phyloP scores from a whole-genome alignment of 2,888 invertebrate species.

The Tupiocoris notatus region DNA sequence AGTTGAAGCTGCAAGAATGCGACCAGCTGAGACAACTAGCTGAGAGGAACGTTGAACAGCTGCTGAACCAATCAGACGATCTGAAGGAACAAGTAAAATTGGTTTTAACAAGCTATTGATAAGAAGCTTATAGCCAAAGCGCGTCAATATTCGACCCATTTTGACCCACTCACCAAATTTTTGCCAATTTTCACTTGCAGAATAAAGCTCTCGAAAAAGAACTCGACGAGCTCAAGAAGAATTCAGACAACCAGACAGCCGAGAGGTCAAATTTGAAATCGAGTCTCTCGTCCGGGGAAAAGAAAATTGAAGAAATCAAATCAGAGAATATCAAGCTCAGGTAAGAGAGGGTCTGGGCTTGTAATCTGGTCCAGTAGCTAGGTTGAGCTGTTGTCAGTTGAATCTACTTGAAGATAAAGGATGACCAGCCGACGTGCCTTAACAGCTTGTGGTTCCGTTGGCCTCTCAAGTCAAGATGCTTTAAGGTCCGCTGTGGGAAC shows the following conservation, averaged over 20 bases:
- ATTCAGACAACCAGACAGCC: slow-evolving; percentile 31
- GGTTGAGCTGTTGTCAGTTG: too few species aligned
- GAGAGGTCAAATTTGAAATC: slow-evolving; percentile 42
- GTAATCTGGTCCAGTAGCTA: too few species aligned
- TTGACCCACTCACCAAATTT: neutral
- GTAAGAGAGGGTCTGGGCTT: slow-evolving; percentile 38
- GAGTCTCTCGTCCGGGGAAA: slow-evolving; percentile 45
- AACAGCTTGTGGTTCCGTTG: too few species aligned
- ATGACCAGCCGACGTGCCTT: too few species aligned
- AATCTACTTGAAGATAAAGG: too few species aligned
- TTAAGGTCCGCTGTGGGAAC: too few species aligned
- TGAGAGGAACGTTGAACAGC: slow-evolving; percentile 66
- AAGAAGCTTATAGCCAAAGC: too few species aligned
- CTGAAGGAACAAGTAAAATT: slow-evolving; percentile 64
- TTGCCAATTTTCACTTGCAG: slow-evolving; percentile 53
- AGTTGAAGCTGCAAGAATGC: slow-evolving; percentile 65
- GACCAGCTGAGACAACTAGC: slow-evolving; percentile 66
- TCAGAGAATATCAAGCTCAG: slow-evolving; percentile 53
- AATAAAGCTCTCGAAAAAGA: slow-evolving; percentile 49
- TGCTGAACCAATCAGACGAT: slow-evolving; percentile 64
- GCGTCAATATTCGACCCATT: too few species aligned
- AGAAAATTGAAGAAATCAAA: slow-evolving; percentile 52
- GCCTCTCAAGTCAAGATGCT: too few species aligned
- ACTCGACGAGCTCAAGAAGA: slow-evolving; percentile 42
- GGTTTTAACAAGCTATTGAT: too few species aligned